These are phyloP conservation scores for Mormyrops attenuatus DNA, from an alignment of 2,797 vertebrate genomes.

Conservation along the genomic window DNA sequence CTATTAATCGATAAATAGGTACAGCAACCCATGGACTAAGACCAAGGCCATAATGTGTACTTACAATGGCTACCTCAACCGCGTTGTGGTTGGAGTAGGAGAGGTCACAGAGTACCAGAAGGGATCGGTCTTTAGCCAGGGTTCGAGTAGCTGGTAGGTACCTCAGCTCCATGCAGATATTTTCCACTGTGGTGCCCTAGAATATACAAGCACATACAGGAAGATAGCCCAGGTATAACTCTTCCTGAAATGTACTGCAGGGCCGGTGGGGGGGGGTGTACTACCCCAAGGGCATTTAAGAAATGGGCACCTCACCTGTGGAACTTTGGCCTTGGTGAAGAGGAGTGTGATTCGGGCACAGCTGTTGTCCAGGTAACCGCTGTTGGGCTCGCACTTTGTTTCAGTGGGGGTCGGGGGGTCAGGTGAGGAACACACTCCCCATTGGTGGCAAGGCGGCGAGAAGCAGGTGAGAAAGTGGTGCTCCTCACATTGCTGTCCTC, in stretches of 20 bases:
- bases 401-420: slow-evolving; percentile 51
- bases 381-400: slow-evolving; percentile 77
- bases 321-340: slow-evolving; percentile 78
- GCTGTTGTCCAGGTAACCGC: slow-evolving; percentile 71
- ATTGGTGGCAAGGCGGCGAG: slow-evolving; percentile 74
- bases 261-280: background rate
- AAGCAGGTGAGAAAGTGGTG: slow-evolving; percentile 76
- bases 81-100: slow-evolving; percentile 70
- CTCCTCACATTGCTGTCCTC: slow-evolving; percentile 71
- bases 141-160: slow-evolving; percentile 76
- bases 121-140: slow-evolving; percentile 70
- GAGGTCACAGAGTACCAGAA: slow-evolving; percentile 82
- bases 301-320: slow-evolving; percentile 39
- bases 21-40: background rate
- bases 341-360: slow-evolving; percentile 85
- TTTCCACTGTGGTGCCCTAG: slow-evolving; percentile 86
- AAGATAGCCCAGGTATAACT: background rate
- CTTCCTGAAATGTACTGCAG: background rate
- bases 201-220: slow-evolving; percentile 6
- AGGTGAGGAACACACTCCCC: slow-evolving; percentile 76
- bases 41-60: slow-evolving; percentile 28
- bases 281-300: background rate
- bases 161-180: slow-evolving; percentile 85
- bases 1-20: background rate
- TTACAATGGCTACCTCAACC: slow-evolving; percentile 89